phyloP scores from a whole-genome alignment of 1,140 invertebrate species.

The Ruditapes philippinarum region DNA sequence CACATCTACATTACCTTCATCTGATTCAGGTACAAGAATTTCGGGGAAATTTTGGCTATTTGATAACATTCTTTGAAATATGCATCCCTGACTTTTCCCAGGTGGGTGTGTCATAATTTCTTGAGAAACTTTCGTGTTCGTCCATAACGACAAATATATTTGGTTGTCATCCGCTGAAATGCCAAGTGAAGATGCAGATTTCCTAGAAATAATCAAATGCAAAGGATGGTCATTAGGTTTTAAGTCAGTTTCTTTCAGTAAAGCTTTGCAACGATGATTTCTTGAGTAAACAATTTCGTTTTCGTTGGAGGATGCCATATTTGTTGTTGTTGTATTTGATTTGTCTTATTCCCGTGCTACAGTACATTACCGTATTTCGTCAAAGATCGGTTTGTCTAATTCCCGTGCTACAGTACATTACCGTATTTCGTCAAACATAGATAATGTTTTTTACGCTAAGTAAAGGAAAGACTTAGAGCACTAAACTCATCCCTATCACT shows the following conservation, averaged over 20 bases:
- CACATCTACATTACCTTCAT: constrained; percentile 52
- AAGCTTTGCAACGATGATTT: constrained; percentile 3
- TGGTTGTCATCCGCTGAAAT: not conserved
- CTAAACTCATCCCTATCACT: too few relatives aligned
- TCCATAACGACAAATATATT: constrained; percentile 52
- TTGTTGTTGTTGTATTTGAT: not conserved
- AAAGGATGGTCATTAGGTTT: constrained; percentile 46
- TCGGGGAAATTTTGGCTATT: constrained; percentile 65
- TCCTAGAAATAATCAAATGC: constrained; percentile 50
- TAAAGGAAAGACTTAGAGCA: too few relatives aligned
- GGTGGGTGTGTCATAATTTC: not conserved
- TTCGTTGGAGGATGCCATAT: constrained; percentile 37
- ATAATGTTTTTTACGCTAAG: too few relatives aligned
- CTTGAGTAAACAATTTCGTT: not conserved
- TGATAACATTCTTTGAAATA: constrained; percentile 60
- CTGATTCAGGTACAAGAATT: constrained; percentile 51
- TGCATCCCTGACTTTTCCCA: constrained; percentile 8
- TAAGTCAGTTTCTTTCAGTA: not conserved
- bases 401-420: too few relatives aligned
- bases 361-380: too few relatives aligned
- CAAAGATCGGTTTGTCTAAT: too few relatives aligned
- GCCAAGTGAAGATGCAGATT: constrained; percentile 6
- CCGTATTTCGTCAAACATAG: too few relatives aligned
- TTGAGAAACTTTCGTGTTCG: constrained; percentile 45
- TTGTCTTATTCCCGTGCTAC: too few relatives aligned